Evolutionary conservation across 2,888 invertebrate genomes (phyloP).

Genomic region (Palloptera scutellata): DNA sequence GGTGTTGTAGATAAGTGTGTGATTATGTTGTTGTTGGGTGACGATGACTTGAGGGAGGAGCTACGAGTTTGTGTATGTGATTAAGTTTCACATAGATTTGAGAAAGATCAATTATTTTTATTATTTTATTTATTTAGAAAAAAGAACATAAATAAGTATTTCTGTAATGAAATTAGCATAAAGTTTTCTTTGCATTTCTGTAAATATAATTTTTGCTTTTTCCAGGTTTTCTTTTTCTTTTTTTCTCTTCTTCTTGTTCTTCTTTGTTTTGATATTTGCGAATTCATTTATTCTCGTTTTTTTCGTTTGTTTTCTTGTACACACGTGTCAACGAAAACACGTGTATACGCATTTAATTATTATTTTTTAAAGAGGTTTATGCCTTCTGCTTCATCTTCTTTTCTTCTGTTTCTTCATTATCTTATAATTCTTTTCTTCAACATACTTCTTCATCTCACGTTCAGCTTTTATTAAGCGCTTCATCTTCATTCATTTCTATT

Average conservation of each 20-base stretch:
- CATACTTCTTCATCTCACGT: constrained; percentile 16
- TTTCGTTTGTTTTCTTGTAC: constrained; percentile 27
- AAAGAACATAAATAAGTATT: constrained; percentile 36
- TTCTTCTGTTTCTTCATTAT: constrained; percentile 12
- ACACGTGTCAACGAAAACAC: constrained; percentile 5
- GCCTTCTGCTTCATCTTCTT: constrained; percentile 43
- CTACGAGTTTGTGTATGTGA: background rate
- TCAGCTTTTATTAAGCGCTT: constrained; percentile 6
- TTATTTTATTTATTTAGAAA: constrained; percentile 27
- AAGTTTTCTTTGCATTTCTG: constrained; percentile 32
- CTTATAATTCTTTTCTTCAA: constrained; percentile 16
- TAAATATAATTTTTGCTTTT: constrained; percentile 30
- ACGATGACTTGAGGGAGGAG: no score
- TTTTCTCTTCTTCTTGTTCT: constrained; percentile 15
- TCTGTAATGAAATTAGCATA: constrained; percentile 37
- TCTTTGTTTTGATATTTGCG: constrained; percentile 18
- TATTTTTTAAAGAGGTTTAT: constrained; percentile 34
- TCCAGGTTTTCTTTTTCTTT: constrained; percentile 17
- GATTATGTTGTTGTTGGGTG: background rate
- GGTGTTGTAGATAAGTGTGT: no score
- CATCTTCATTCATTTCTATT: constrained; percentile 25
- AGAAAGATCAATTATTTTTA: constrained; percentile 27
- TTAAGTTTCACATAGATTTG: constrained; percentile 9
- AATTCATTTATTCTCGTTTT: constrained; percentile 6
- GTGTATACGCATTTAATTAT: constrained; percentile 17